These are phyloP conservation scores for Poecilobothrus nobilitatus DNA, from an alignment of 2,888 invertebrate genomes.

Conservation along the genomic window DNA sequence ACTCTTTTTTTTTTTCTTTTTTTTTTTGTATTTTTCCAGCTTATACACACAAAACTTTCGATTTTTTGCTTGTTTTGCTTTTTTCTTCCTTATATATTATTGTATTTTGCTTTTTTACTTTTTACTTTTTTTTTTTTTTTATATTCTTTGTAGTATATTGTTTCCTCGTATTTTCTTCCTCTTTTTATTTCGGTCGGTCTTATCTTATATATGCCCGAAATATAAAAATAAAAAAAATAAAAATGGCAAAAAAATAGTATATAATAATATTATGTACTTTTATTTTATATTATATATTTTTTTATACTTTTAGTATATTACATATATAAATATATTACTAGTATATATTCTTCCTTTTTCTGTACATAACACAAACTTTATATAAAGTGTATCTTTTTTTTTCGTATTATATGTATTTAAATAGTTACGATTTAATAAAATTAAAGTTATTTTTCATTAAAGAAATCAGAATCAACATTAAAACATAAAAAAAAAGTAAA, in stretches of 20 bases:
- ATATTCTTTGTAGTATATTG: no score
- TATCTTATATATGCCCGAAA: neutral
- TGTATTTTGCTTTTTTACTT: no score
- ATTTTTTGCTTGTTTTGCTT: neutral
- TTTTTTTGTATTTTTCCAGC: neutral
- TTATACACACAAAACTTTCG: constrained; percentile 6
- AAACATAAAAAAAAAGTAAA: no score
- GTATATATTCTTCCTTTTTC: no score
- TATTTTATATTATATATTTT: no score
- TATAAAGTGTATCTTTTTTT: neutral
- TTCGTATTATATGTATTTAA: neutral
- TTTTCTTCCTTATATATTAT: neutral
- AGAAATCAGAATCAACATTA: neutral
- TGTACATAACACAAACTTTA: neutral
- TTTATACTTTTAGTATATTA: no score
- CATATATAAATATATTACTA: no score
- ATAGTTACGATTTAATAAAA: neutral
- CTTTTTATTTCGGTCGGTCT: neutral
- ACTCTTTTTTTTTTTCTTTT: neutral
- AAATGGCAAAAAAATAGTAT: no score
- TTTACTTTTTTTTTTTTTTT: no score
- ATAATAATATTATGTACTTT: no score
- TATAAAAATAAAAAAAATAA: neutral
- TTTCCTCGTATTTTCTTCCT: neutral
- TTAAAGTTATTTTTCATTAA: constrained; percentile 3